A percentile compares a stretch with the other conserved stretches of the same genome.
Evolutionary conservation across 2,888 invertebrate genomes (phyloP).

Genomic region (Gandaritis pyraliata): DNA sequence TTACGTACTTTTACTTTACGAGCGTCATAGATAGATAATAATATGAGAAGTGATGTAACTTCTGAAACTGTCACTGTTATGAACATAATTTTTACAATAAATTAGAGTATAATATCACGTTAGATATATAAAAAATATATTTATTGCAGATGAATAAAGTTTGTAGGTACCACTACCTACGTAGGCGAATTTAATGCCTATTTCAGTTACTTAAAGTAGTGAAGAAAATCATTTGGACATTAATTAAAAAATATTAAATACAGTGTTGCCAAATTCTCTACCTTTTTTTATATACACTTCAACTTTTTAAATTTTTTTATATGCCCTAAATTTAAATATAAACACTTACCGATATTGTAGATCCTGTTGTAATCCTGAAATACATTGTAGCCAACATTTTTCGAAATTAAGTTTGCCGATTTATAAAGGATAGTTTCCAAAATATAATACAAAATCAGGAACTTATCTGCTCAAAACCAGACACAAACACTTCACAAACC

Average conservation of each 20-base stretch:
- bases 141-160: too few relatives aligned
- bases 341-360: conserved; percentile 17
- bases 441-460: not conserved
- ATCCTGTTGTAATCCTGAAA: conserved; percentile 9
- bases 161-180: too few relatives aligned
- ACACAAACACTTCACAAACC: conserved; percentile 41
- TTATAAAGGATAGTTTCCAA: too few relatives aligned
- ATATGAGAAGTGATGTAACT: too few relatives aligned
- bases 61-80: too few relatives aligned
- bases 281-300: not conserved
- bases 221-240: too few relatives aligned
- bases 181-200: too few relatives aligned
- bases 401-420: not conserved
- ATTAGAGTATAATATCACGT: too few relatives aligned
- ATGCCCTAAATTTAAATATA: not conserved
- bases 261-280: conserved; percentile 5
- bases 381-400: conserved; percentile 3
- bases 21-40: not conserved
- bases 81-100: too few relatives aligned
- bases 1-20: conserved; percentile 8
- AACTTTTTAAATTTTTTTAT: not conserved
- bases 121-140: too few relatives aligned
- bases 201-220: too few relatives aligned
- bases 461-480: conserved; percentile 12
- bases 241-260: not conserved